Evolutionary conservation across 2,113 vertebrate genomes (phyloP), one percentile per base, ranked within the genome.

Genomic region (Cichladusa arquata): DNA sequence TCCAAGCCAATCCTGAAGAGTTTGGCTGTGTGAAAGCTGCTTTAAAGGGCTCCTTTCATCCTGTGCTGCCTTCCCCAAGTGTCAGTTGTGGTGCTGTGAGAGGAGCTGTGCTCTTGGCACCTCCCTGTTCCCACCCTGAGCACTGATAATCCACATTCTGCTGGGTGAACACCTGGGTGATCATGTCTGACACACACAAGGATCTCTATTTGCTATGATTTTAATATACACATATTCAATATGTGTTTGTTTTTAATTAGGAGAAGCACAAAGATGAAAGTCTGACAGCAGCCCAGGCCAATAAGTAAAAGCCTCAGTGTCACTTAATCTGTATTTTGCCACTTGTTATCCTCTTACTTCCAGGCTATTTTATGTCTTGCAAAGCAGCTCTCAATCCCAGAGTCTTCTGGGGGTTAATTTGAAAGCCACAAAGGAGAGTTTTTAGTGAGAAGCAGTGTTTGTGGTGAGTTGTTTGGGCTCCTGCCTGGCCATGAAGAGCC

Each of bases 341-440:
- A 76, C 93, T 95, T 95, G 58, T 99, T 98, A 99, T 99, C 99
- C 98, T 99, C 98, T 99, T 99, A 99, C 93, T 93, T 96, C 91
- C 72, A 72, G 95, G 88, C 97, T 97, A 69, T 87, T 86, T 76
- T 92, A 64, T 88, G 83, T 90, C 71, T 69, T 93, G 93, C 69
- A 92, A 97, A 98, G 88, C 93, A 96, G 96, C 90, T 93, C 87
- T 70, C 62, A 16, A 20, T 86, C 90, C 90, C 71, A 28, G 82
- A 70, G 54, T 64, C 86, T 94, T 77, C 87, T 24, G 14, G 7
- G 45, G 78, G 51, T 89, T 88, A 38, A 40, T 92, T 86, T 40
- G 78, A 9, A 81, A 96, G 74, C 22, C 12, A 54, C 77, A 40
- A 84, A 81, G 31, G 81, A 48, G 48, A 6, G 19, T 33, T 71